Conservation (phyloP, 2,888 invertebrate genomes). For the Crossocerus cetratus region DNA sequence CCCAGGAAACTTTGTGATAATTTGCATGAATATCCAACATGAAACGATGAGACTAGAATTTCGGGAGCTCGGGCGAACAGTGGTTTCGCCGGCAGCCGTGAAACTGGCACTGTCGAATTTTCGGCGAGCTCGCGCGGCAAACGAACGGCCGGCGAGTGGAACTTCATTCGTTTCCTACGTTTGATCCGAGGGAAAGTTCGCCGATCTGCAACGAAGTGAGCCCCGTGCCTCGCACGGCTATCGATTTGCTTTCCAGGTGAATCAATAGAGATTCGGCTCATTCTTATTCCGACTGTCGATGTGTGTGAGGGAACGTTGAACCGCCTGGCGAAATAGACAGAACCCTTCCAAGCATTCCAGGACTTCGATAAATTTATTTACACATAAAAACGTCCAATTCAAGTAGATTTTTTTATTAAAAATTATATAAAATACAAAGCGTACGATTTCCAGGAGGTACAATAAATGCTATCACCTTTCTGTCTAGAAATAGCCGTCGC, state of each 20-base stretch:
- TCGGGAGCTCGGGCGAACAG: not conserved
- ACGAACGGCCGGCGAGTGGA: constrained; percentile 29
- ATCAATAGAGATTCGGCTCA: constrained; percentile 68
- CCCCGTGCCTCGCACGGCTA: constrained; percentile 69
- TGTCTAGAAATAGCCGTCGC: not conserved
- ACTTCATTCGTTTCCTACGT: constrained; percentile 21
- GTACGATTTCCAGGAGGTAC: too few relatives aligned
- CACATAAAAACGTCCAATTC: too few relatives aligned
- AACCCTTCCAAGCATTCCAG: not conserved
- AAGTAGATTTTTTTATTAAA: too few relatives aligned
- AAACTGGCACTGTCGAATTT: constrained; percentile 37
- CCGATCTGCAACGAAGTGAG: constrained; percentile 67
- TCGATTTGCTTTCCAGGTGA: constrained; percentile 71
- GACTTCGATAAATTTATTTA: too few relatives aligned
- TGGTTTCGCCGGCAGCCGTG: constrained; percentile 7
- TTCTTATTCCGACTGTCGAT: constrained; percentile 52
- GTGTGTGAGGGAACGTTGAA: constrained; percentile 12
- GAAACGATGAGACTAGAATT: not conserved
- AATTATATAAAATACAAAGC: not conserved
- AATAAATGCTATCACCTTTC: too few relatives aligned
- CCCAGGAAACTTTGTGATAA: too few relatives aligned
- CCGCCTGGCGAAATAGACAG: constrained; percentile 3
- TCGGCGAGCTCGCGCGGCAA: constrained; percentile 17
- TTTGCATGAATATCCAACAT: too few relatives aligned
- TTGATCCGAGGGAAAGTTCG: constrained; percentile 56